Evolutionary conservation across 2,888 invertebrate species (phyloP), one percentile per base, ranked within the genome.

Genomic region (Chrysodeixis includens): DNA sequence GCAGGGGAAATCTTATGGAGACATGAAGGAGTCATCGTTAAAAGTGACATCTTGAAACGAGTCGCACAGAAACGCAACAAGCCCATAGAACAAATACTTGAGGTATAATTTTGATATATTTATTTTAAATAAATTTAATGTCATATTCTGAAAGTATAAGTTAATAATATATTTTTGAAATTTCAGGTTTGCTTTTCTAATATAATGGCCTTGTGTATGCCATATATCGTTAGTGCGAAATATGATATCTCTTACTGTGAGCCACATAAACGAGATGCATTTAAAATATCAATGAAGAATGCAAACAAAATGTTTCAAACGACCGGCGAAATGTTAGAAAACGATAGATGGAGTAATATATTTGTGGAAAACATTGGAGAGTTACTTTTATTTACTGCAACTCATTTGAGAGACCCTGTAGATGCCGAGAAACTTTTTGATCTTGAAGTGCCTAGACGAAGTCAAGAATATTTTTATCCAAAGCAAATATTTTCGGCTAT

Each of bases 131-230:
- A 22, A n/a, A n/a, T n/a, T 22, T 20, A 22, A 49, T 18, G 0
- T 56, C 16, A 53, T 59, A 9, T 60, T 51, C 16, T 8, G 1
- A 49, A 49, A 49, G 2, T 10, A 3, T 9, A 20, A 20, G 0
- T 20, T 3, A 1, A 49, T 46, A 9, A 30, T 51, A 5, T 26
- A 52, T 62, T 62, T 66, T 49, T n/a, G 26, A 26, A n/a, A 8
- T 92, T 93, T 70, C 86, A 95, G 95, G 75, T 76, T 46, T 92
- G 92, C 77, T 92, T 94, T 69, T 83, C 89, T 53, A 89, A 92
- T 71, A 88, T 93, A 4, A 86, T 94, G 30, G 83, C 88, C 0
- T 71, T 95, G 55, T 91, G 90, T 69, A 75, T 95, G 64, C 95
- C 95, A 0, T 91, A 93, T 62, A 82, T 93, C 52, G 93, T 91